Base-by-base conservation (phyloP, 1,140 invertebrate species). In the Trichonephila clavipes region DNA sequence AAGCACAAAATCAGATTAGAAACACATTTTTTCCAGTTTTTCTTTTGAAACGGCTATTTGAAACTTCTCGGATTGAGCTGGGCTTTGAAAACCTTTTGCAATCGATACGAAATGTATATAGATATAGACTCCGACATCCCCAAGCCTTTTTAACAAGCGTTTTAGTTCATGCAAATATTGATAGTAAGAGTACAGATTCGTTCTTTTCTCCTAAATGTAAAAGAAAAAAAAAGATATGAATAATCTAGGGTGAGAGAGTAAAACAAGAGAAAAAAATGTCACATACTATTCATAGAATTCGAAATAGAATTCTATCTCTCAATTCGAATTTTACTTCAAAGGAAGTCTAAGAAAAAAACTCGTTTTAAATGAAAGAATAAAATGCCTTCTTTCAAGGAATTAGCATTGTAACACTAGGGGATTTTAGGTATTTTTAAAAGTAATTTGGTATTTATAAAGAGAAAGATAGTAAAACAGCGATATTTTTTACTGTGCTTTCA, bases 101-200 rank as follows among this genome's bases (percentile, higher is more conserved):
- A 77, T 77, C 72, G 72, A 77, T 77, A 18, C 72, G 28, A 19
- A 77, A 40, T 34, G 72, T 28, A 77, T 77, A 40, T 40, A 77
- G 72, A 77, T 77, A 77, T 34, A 77, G 72, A 24, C 28, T 18
- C 18, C 18, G 72, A 4, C 18, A 77, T 18, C 2, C 72, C 72
- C 40, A 77, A 77, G 72, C 72, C 72, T 77, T 77, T 77, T 77
- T 77, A 77, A 77, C 72, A 28, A 40, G 66, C 66, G n/a, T n/a
- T 24, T 10, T 18, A 28, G 12, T 77, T 77, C 72, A 18, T 77
- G 72, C 28, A 77, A 77, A 77, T 77, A 77, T 77, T 77, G 72
- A 77, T 77, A 77, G 72, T 34, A 28, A 77, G 8, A 77, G 72
- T 40, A 77, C 34, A 77, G 40, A 34, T 77, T 40, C 28, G 14